Conservation (phyloP, 2,888 invertebrate genomes). For the Pachliopta kotzebuea region DNA sequence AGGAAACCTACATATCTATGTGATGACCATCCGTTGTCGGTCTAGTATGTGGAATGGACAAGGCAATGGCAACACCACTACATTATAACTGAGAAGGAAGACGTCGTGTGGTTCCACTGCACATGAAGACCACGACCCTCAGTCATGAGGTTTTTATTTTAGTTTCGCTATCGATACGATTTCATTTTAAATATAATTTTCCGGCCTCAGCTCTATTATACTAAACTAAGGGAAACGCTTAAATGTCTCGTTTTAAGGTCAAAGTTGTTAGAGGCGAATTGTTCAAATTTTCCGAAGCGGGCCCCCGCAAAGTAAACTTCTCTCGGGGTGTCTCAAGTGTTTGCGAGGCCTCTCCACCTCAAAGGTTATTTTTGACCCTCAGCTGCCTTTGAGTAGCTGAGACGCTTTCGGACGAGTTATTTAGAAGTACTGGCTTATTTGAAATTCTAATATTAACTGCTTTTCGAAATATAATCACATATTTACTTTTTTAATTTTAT, state of each 20-base stretch:
- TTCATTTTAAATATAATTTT: neutral
- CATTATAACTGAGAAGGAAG: no score
- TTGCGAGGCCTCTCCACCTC: slow-evolving; percentile 9
- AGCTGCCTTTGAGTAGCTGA: neutral
- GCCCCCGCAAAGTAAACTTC: slow-evolving; percentile 9
- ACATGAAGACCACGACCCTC: no score
- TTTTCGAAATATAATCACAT: neutral
- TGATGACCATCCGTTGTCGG: no score
- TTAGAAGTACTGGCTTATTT: slow-evolving; percentile 5
- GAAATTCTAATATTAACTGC: neutral
- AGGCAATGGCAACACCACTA: no score
- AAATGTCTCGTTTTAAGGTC: neutral
- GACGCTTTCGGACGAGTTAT: neutral
- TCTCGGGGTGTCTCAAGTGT: slow-evolving; percentile 7
- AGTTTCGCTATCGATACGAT: neutral
- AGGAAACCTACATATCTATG: no score
- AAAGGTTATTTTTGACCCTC: slow-evolving; percentile 17
- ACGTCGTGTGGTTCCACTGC: no score
- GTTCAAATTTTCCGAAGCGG: slow-evolving; percentile 11
- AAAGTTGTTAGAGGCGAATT: neutral
- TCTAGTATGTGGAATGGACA: no score
- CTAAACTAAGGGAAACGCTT: neutral
- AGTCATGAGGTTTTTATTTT: neutral
- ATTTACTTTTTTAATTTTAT: no score
- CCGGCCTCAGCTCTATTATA: neutral